Conservation (phyloP, 2,113 vertebrate species). For the Willisornis vidua region DNA sequence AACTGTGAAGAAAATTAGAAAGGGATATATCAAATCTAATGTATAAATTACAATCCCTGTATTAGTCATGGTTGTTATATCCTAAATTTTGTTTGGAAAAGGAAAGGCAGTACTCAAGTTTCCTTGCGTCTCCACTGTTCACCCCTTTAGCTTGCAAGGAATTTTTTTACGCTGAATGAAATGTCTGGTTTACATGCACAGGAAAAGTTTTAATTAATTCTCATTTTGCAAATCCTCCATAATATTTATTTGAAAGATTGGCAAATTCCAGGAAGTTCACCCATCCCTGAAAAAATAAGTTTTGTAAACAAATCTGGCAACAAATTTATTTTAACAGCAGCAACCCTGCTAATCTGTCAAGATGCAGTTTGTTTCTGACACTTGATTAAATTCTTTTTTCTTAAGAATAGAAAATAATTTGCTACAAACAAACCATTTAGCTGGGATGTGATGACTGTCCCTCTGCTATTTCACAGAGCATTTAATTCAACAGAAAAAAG, state of each 20-base stretch:
- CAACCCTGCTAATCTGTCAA: slow-evolving; percentile 39
- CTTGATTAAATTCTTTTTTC: slow-evolving; percentile 34
- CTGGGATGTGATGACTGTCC: background rate
- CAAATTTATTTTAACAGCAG: slow-evolving; percentile 45
- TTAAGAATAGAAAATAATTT: slow-evolving; percentile 41
- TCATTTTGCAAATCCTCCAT: slow-evolving; percentile 45
- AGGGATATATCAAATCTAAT: background rate
- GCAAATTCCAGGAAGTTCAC: slow-evolving; percentile 49
- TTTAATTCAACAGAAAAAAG: background rate
- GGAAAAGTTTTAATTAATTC: slow-evolving; percentile 51
- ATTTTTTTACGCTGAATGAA: background rate
- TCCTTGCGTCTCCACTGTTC: background rate
- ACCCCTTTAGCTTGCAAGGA: background rate
- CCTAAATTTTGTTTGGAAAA: background rate
- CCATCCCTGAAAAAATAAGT: slow-evolving; percentile 47
- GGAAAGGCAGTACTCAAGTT: background rate
- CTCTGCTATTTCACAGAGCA: background rate
- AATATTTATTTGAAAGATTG: slow-evolving; percentile 59
- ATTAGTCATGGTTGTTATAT: background rate
- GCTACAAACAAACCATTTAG: slow-evolving; percentile 18
- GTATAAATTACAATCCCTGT: background rate
- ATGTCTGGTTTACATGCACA: background rate
- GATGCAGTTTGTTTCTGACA: slow-evolving; percentile 31
- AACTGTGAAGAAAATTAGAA: background rate
- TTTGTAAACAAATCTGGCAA: slow-evolving; percentile 69